A percentile compares a stretch with the other conserved stretches of the same genome.
Evolutionary conservation across 2,888 invertebrate species (phyloP).

Genomic region (Amorpha juglandis): DNA sequence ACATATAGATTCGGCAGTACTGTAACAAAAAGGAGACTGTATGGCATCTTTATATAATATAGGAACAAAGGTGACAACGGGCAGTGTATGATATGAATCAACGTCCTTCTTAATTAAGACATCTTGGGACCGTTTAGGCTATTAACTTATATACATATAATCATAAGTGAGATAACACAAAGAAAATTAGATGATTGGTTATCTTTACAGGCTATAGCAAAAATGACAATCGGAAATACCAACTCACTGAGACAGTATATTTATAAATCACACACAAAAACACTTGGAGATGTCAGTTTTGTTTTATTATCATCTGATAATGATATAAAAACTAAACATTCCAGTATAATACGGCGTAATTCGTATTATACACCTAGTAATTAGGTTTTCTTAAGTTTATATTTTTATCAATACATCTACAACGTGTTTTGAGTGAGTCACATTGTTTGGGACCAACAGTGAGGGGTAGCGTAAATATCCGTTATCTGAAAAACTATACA

Average conservation of each 20-base stretch:
- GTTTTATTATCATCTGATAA: no score
- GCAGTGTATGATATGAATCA: background rate
- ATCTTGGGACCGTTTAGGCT: background rate
- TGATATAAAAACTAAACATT: no score
- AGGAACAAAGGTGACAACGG: background rate
- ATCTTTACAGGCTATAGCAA: background rate
- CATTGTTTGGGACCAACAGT: no score
- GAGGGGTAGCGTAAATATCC: no score
- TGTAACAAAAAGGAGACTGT: conserved; percentile 26
- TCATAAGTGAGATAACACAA: background rate
- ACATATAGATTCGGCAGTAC: conserved; percentile 6
- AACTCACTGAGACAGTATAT: background rate
- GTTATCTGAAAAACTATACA: no score
- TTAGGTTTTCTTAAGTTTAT: no score
- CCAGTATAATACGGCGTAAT: no score
- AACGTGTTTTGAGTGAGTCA: no score
- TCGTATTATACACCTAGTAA: no score
- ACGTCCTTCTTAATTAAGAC: conserved; percentile 10
- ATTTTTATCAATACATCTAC: no score
- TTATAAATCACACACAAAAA: background rate
- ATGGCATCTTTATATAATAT: background rate
- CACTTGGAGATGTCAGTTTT: no score
- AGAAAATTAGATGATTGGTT: background rate
- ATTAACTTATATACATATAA: background rate
- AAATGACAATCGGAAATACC: background rate